Evolutionary conservation across 2,113 vertebrate species (phyloP).

Genomic region (pig (Sus scrofa)): DNA sequence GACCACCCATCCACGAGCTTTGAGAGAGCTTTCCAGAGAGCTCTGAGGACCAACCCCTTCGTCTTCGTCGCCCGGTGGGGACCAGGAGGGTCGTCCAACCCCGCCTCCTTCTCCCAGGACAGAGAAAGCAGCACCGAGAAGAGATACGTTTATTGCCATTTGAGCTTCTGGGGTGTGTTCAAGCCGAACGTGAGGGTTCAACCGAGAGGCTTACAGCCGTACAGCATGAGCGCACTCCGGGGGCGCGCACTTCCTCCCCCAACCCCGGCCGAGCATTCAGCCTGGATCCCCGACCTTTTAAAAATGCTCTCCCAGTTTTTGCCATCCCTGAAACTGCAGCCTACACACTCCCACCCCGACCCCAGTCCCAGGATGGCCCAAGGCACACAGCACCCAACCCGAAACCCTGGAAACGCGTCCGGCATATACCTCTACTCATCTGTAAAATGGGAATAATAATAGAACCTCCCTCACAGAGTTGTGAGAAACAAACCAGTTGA

Average conservation of each 20-base stretch:
- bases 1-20: not conserved
- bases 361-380: not conserved
- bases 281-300: not conserved
- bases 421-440: not conserved
- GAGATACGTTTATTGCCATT: not conserved
- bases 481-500: not conserved
- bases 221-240: rapidly evolving
- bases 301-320: not conserved
- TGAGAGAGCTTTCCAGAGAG: too few relatives aligned
- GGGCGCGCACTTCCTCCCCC: not conserved
- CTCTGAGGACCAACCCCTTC: not conserved
- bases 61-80: not conserved
- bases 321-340: not conserved
- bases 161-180: not conserved
- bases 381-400: not conserved
- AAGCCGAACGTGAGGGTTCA: not conserved
- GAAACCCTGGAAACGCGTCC: not conserved
- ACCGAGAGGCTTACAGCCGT: rapidly evolving
- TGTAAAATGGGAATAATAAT: constrained; percentile 59
- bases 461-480: not conserved
- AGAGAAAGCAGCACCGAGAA: not conserved
- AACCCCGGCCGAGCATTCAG: not conserved
- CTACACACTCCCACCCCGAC: rapidly evolving
- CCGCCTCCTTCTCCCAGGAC: not conserved
- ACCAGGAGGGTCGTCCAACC: too few relatives aligned